Percentiles rank a stretch among this genome's conserved stretches.
Conservation (phyloP, 2,113 vertebrate genomes). For the Aphelocoma coerulescens region DNA sequence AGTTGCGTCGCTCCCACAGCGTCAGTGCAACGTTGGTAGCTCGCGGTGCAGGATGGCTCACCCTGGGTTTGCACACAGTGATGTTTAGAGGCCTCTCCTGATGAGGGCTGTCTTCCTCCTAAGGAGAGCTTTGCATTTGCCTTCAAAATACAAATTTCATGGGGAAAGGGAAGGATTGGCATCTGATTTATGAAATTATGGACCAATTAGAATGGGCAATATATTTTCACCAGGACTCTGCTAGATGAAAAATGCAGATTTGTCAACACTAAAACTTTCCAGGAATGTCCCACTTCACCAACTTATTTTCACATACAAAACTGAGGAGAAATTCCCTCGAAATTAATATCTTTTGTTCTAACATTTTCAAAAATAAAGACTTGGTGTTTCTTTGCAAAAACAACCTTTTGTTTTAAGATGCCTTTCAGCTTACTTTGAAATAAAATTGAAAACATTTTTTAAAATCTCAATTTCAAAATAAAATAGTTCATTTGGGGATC, state of each 20-base stretch:
- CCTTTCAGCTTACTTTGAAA: constrained; percentile 22
- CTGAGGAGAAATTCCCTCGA: not conserved
- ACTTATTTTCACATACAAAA: not conserved
- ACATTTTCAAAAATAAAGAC: constrained; percentile 1
- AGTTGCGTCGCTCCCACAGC: not conserved
- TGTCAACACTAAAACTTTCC: not conserved
- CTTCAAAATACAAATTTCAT: not conserved
- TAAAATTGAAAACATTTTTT: constrained; percentile 57
- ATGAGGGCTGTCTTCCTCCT: not conserved
- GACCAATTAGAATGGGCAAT: not conserved
- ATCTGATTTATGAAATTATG: not conserved
- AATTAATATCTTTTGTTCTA: not conserved
- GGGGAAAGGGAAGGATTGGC: not conserved
- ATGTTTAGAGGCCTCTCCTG: not conserved
- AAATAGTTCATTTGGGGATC: constrained; percentile 13
- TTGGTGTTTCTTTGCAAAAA: not conserved
- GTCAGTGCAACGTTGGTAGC: rapidly evolving
- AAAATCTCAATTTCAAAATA: constrained; percentile 39
- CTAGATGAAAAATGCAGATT: not conserved
- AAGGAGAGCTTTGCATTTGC: not conserved
- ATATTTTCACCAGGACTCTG: not conserved
- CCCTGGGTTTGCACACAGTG: not conserved
- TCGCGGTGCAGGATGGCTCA: rapidly evolving
- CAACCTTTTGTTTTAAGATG: not conserved
- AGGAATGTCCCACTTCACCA: not conserved